Base-by-base conservation (phyloP, 1,140 invertebrate species). In the Lutraria rhynchaena region DNA sequence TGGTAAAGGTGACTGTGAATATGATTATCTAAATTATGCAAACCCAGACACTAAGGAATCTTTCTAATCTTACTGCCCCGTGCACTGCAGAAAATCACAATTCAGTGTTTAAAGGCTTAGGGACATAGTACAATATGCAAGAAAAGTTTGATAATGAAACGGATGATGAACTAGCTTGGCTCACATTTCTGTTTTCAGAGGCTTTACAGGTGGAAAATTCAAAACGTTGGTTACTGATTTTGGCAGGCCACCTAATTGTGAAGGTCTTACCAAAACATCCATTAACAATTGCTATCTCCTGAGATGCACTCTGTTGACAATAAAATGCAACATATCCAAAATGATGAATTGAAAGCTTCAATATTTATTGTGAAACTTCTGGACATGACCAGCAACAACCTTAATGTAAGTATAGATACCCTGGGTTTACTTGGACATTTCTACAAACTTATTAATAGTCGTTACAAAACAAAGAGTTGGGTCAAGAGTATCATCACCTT, bases 321-420 rank as follows among this genome's bases (percentile, higher is more conserved):
- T 13, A 74, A 74, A 58, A 74, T 74, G 70, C 70, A 74, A 35
- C 4, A 3, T 2, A 57, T 74, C 11, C 33, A 58, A 58, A 31
- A 37, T 24, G 13, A 27, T 35, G 53, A 58, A 1, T 19, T 74
- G 15, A 71, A 71, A 71, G 19, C 24, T 5, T 13, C 22, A 3
- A 53, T 29, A 7, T n/a, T 71, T 4, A 15, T 71, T 27, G 49
- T 37, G 27, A 71, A 71, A 71, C 15, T 71, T 15, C 7, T 33
- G 24, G 13, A 60, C 29, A 22, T 17, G 19, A 22, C 33, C 5
- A n/a, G 44, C 37, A 22, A 46, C 7, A 11, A 15, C 22, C 24
- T 57, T 1, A 19, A 29, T 57, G 3, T 33, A 46, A 24, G 35
- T 74, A 35, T 29, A 74, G 70, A 74, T 74, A 53, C 37, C n/a